Evolutionary conservation across 2,888 invertebrate species (phyloP), one percentile per base, ranked within the genome.

Genomic region (Acleris laterana): DNA sequence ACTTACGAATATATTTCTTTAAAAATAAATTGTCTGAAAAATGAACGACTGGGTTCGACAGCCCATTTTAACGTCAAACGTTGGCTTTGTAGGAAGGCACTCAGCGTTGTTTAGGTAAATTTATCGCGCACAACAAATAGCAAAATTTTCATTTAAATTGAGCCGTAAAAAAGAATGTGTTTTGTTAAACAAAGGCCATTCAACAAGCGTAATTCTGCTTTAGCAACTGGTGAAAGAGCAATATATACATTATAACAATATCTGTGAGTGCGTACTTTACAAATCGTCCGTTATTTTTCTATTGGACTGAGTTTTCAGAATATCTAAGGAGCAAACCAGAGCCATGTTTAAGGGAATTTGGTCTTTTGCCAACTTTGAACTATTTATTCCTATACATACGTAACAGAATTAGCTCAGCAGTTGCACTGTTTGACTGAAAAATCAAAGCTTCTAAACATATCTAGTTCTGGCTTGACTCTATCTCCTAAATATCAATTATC

Each of bases 181-280:
- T 38, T 64, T 64, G 59, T 64, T 53, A 53, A 64, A 64, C 42
- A 64, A 64, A 64, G 48, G 22, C 52, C 57, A 46, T 59, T 51
- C 32, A 32, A 46, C 52, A 48, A 59, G 53, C 38, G 48, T 19
- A 48, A 63, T 50, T 55, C 22, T 22, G 50, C 42, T 50, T 38
- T 28, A 25, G 20, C 56, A 22, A 63, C 25, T 25, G 44, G n/a
- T 42, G 20, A 56, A 22, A 25, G 22, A 44, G 17, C 22, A 25
- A 57, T 46, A 44, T 46, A 44, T 57, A 55, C 38, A 55, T 55
- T 7, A 46, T 42, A 20, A 55, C 22, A 4, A 55, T 55, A 42
- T 9, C 42, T 20, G 42, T 20, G 42, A n/a, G 17, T 55, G 55
- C 55, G 55, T 20, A 42, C 55, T 42, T 51, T 51, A 20, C 20